A percentile compares a stretch with the other conserved stretches of the same genome.
Evolutionary conservation across 2,797 vertebrate genomes (phyloP).

Genomic region (Tapera naevia): DNA sequence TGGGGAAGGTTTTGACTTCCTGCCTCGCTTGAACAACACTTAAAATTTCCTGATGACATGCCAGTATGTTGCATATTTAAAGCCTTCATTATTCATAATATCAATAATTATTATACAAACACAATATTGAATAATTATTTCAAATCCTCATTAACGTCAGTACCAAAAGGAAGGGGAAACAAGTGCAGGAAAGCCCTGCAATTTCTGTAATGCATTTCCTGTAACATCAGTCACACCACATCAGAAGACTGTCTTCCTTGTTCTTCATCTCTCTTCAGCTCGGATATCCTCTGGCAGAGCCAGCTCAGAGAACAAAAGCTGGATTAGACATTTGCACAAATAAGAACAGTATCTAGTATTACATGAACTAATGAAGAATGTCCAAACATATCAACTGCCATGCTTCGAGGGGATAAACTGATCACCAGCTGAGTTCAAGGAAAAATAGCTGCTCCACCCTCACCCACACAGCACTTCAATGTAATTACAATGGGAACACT

Average conservation of each 20-base stretch:
- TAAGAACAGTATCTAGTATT: slow-evolving; percentile 18
- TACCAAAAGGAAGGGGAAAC: slow-evolving; percentile 21
- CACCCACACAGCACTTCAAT: not conserved
- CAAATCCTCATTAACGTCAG: not conserved
- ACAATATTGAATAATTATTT: not conserved
- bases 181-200: slow-evolving; percentile 3
- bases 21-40: not conserved
- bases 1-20: not conserved
- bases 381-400: not conserved
- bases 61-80: slow-evolving; percentile 24
- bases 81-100: not conserved
- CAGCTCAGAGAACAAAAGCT: slow-evolving; percentile 24
- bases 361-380: slow-evolving; percentile 1
- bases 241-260: not conserved
- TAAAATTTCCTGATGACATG: not conserved
- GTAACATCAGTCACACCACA: not conserved
- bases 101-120: slow-evolving; percentile 21
- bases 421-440: not conserved
- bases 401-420: slow-evolving; percentile 4
- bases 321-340: not conserved
- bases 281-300: slow-evolving; percentile 2
- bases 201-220: not conserved
- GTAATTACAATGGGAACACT: not conserved
- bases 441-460: not conserved
- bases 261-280: not conserved